These are phyloP conservation scores for Listrodromus nycthemerus DNA, from an alignment of 2,888 invertebrate genomes.

Conservation along the genomic window DNA sequence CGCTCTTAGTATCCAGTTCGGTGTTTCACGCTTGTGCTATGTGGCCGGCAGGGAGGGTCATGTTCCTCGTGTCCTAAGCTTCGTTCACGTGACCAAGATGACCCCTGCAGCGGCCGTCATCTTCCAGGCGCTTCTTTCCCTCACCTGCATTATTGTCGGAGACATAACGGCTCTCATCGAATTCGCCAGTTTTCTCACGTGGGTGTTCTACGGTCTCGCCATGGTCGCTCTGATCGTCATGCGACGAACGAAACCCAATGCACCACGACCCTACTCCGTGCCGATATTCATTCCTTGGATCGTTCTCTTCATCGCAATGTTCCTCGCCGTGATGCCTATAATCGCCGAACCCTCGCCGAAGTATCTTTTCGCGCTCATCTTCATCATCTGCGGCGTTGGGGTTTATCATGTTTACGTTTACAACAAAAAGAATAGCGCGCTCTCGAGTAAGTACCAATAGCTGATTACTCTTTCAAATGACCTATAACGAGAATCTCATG, in stretches of 20 bases:
- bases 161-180: constrained; percentile 92
- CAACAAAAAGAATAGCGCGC: constrained; percentile 87
- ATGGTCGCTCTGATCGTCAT: constrained; percentile 92
- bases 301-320: constrained; percentile 89
- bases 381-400: constrained; percentile 89
- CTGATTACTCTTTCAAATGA: constrained; percentile 18
- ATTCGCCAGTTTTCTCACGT: constrained; percentile 94
- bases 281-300: constrained; percentile 90
- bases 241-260: constrained; percentile 89
- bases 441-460: constrained; percentile 87
- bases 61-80: constrained; percentile 92
- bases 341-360: constrained; percentile 91
- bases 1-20: constrained; percentile 91
- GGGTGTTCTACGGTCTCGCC: constrained; percentile 94
- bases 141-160: constrained; percentile 90
- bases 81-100: constrained; percentile 89
- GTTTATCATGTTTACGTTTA: constrained; percentile 92
- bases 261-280: constrained; percentile 90
- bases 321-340: constrained; percentile 91
- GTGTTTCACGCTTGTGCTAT: constrained; percentile 91
- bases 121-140: constrained; percentile 90
- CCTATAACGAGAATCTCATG: neutral
- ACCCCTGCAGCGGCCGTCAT: constrained; percentile 94
- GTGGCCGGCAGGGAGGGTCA: constrained; percentile 93
- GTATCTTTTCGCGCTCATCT: constrained; percentile 91